Evolutionary conservation across 1,140 invertebrate genomes (phyloP), one percentile per base, ranked within the genome.

Genomic region (Drosophila simulans): DNA sequence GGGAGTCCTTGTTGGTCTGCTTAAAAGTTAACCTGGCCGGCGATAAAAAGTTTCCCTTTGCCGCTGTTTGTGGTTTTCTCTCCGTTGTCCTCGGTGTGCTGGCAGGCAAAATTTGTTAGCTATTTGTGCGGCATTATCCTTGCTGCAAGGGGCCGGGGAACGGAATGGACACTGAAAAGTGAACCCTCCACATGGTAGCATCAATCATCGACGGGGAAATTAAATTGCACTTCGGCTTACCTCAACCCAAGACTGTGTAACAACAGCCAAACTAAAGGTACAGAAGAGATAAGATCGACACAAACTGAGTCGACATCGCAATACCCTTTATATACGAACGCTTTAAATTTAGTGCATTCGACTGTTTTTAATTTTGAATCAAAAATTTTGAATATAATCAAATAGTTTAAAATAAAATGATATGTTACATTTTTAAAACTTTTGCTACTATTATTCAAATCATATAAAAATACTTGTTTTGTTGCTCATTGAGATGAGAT

Each of bases 41-140:
- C 48, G 52, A 54, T 53, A 55, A 66, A 65, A 70, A 60, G 72
- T 66, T 60, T 69, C 22, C 42, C 60, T 66, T 55, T 46, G 20
- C 42, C 39, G 42, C 45, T 54, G 35, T 17, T 53, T 75, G 52
- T 51, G 60, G 52, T 53, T 34, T 31, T 20, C 35, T 13, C 35
- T 34, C 20, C 46, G 17, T 34, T 39, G 37, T 62, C 58, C 53
- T 69, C 25, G 53, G 39, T 43, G 57, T 34, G 45, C 60, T 73
- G 73, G 49, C 65, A 77, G 48, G 45, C 37, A 70, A 80, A 85
- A 81, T 85, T 84, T 76, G 77, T 72, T 60, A 34, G 77, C 77
- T 76, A 86, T 80, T 86, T 81, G 68, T 45, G 57, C 49, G 51
- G 66, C 55, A 74, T 86, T 70, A 74, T 81, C 63, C 43, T 57